These are phyloP conservation scores for Drosophila buzzatii DNA, from an alignment of 2,888 invertebrate species.

Conservation along the genomic window DNA sequence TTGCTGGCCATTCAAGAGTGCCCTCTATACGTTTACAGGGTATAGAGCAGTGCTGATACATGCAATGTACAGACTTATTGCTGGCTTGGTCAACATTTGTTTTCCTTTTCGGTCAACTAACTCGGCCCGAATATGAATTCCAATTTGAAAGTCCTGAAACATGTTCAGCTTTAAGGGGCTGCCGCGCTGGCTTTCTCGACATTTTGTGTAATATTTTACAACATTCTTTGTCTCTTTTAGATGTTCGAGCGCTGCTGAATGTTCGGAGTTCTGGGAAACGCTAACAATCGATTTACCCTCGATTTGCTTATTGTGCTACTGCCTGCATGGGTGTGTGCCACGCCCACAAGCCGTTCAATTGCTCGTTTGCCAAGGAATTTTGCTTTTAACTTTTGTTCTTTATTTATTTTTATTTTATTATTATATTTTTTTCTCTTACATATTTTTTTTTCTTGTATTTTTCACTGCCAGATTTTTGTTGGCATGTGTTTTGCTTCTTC, in stretches of 20 bases:
- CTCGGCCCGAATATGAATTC: not conserved
- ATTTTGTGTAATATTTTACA: conserved; percentile 1
- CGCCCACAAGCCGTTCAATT: conserved; percentile 47
- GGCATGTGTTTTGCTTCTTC: conserved; percentile 16
- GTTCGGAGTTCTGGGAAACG: conserved; percentile 9
- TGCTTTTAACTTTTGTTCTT: conserved; percentile 54
- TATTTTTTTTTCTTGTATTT: not conserved
- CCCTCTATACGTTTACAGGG: too few species aligned
- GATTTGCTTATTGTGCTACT: conserved; percentile 19
- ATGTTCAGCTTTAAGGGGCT: not conserved
- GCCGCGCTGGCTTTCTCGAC: not conserved
- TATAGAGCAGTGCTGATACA: too few species aligned
- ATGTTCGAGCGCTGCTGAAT: not conserved
- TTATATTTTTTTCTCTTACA: not conserved
- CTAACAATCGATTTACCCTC: conserved; percentile 20
- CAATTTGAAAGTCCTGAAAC: not conserved
- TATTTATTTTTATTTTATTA: conserved; percentile 25
- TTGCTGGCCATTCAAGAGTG: too few species aligned
- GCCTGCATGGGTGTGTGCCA: conserved; percentile 9
- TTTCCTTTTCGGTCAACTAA: not conserved
- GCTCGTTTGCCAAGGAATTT: conserved; percentile 62
- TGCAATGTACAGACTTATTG: not conserved
- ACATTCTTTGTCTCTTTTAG: not conserved
- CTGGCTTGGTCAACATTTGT: not conserved
- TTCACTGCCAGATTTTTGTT: conserved; percentile 23